Evolutionary conservation across 2,888 invertebrate species (phyloP), one percentile per base, ranked within the genome.

Genomic region (Seira ritae): DNA sequence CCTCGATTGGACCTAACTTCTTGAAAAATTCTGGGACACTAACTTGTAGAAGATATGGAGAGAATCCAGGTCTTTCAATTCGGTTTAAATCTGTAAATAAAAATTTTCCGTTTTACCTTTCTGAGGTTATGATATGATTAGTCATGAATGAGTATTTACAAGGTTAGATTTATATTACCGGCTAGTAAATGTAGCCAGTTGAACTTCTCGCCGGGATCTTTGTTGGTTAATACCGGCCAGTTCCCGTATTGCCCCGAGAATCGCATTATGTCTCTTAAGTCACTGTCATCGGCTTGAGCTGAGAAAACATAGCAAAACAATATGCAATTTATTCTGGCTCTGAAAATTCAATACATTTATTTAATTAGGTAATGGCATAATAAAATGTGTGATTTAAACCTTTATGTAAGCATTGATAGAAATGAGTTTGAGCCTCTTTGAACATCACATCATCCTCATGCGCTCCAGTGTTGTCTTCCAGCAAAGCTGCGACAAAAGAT

Each of bases 171-270:
- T n/a, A n/a, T n/a, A n/a, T n/a, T n/a, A n/a, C n/a, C n/a, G n/a
- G n/a, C n/a, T n/a, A 77, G 17, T 73, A 82, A 67, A 17, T 73
- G 46, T 0, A 82, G 10, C 82, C 82, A 82, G 65, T 82, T 69
- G 46, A 82, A 82, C 3, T 72, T 62, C 10, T 68, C 20, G 12
- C 73, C 82, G 24, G 82, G 82, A n/a, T 72, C 69, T 0, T 31
- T 15, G 24, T 82, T 82, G 8, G 72, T 73, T 0, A 82, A 15
- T 1, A 82, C 67, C 0, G 82, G 82, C 82, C 82, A 82, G 3
- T 68, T 42, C 0, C 82, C 82, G 60, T 77, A 77, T 15, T 77
- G 65, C 50, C 71, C 73, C 0, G 66, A 46, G 2, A 66, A 0
- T 0, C 3, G 10, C 62, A 82, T 8, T 0, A 82, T 82, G 10